phyloP scores from a whole-genome alignment of 1,140 invertebrate species.

The Apis mellifera region DNA sequence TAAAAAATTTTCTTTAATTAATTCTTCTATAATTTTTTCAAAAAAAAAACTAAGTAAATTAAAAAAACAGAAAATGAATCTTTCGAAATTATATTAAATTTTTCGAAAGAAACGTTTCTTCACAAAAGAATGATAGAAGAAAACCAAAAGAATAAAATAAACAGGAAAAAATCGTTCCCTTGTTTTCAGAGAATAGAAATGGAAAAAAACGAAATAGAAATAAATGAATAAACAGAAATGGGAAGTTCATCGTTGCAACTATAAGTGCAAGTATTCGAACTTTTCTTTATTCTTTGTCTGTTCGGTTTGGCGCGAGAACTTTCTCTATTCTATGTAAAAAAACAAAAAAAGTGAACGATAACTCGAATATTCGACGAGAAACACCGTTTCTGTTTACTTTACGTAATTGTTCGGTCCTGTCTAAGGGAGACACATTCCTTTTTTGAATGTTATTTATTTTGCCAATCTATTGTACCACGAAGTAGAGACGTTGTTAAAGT shows the following conservation, averaged over 20 bases:
- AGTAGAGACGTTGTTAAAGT: neutral
- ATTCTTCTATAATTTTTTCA: too few species aligned
- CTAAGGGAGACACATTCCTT: constrained; percentile 46
- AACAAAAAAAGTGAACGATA: constrained; percentile 36
- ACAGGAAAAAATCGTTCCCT: neutral
- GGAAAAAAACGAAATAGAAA: neutral
- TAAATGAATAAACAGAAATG: neutral
- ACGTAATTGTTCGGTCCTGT: constrained; percentile 44
- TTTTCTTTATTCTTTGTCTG: constrained; percentile 15
- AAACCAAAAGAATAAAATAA: neutral
- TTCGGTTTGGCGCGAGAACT: constrained; percentile 31
- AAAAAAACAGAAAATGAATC: neutral
- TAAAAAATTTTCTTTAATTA: too few species aligned
- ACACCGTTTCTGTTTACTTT: constrained; percentile 30
- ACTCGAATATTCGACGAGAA: constrained; percentile 14
- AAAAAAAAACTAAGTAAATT: neutral
- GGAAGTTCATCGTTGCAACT: neutral
- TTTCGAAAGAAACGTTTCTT: neutral
- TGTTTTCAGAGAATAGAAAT: neutral
- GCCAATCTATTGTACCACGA: constrained; percentile 4
- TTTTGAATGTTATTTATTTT: constrained; percentile 39
- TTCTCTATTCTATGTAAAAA: constrained; percentile 33
- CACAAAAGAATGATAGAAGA: too few species aligned
- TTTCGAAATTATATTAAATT: neutral
- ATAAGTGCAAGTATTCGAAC: neutral